Percentiles rank a stretch among this genome's conserved stretches.
These are phyloP conservation scores for Antitype chi DNA, from an alignment of 2,888 invertebrate genomes.

Conservation along the genomic window DNA sequence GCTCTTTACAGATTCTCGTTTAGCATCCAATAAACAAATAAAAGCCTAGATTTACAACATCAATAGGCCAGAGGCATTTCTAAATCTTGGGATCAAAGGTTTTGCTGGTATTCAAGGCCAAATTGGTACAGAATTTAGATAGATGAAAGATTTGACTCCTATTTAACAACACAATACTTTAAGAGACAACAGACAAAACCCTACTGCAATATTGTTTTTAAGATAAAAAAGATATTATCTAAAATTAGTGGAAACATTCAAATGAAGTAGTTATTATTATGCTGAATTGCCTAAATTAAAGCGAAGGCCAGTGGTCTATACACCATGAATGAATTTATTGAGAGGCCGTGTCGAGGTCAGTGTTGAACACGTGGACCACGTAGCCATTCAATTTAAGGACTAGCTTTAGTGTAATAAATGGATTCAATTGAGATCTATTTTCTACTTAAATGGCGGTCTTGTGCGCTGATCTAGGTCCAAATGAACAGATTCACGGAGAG, in stretches of 20 bases:
- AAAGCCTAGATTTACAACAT: slow-evolving; percentile 32
- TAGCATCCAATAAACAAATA: slow-evolving; percentile 38
- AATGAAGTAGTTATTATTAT: slow-evolving; percentile 52
- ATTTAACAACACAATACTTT: not conserved
- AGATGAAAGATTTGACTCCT: not conserved
- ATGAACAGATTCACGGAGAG: not conserved
- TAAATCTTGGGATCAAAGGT: slow-evolving; percentile 43
- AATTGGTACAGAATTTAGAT: slow-evolving; percentile 15
- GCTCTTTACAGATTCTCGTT: slow-evolving; percentile 29
- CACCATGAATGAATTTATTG: slow-evolving; percentile 74
- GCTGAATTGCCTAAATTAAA: slow-evolving; percentile 76
- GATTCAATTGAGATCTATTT: slow-evolving; percentile 30
- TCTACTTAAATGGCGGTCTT: not conserved
- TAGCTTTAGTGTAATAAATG: slow-evolving; percentile 35
- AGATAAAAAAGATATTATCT: slow-evolving; percentile 1
- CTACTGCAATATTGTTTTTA: slow-evolving; percentile 1
- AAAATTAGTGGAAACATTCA: slow-evolving; percentile 37
- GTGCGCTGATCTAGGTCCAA: slow-evolving; percentile 5
- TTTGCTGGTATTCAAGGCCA: slow-evolving; percentile 21
- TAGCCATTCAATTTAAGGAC: slow-evolving; percentile 41
- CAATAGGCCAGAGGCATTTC: slow-evolving; percentile 30
- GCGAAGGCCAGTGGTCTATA: slow-evolving; percentile 70
- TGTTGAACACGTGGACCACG: slow-evolving; percentile 37
- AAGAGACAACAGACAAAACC: not conserved
- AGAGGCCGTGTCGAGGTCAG: slow-evolving; percentile 69